Percentiles rank a stretch among this genome's conserved stretches.
These are phyloP conservation scores for Zosterops hypoxanthus DNA, from an alignment of 2,113 vertebrate species.

Conservation along the genomic window DNA sequence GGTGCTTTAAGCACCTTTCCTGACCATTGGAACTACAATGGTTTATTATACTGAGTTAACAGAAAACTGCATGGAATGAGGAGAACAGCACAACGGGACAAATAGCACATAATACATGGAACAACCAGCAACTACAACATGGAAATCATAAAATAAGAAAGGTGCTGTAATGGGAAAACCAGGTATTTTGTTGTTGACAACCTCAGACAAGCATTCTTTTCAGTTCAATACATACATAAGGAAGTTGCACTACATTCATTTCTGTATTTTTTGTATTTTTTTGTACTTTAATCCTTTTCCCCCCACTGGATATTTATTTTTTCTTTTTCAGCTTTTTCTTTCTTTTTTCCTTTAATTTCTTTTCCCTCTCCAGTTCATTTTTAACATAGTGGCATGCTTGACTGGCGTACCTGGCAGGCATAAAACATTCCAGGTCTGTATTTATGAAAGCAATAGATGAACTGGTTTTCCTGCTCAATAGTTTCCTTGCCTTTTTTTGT, in stretches of 20 bases:
- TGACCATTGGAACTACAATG: background rate
- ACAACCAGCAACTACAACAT: background rate
- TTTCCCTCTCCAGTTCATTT: slow-evolving; percentile 20
- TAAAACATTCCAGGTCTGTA: background rate
- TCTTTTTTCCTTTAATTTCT: slow-evolving; percentile 1
- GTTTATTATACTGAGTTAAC: background rate
- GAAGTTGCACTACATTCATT: background rate
- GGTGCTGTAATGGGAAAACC: background rate
- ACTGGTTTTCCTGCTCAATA: background rate
- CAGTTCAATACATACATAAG: background rate
- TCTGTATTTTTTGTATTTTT: background rate
- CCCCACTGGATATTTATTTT: background rate
- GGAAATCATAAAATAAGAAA: background rate
- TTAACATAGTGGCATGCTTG: background rate
- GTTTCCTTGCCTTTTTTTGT: background rate
- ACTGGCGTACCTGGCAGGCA: slow-evolving; percentile 11
- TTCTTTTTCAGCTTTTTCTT: background rate
- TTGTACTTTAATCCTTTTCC: background rate
- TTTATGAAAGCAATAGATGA: background rate
- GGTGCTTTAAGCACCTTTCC: background rate
- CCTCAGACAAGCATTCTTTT: background rate
- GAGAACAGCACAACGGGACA: background rate
- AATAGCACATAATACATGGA: background rate
- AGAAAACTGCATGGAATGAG: background rate
- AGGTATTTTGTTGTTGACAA: background rate